Percentiles rank a stretch among this genome's conserved stretches.
Conservation (phyloP, 2,797 vertebrate species). For the Apodemus agrarius region DNA sequence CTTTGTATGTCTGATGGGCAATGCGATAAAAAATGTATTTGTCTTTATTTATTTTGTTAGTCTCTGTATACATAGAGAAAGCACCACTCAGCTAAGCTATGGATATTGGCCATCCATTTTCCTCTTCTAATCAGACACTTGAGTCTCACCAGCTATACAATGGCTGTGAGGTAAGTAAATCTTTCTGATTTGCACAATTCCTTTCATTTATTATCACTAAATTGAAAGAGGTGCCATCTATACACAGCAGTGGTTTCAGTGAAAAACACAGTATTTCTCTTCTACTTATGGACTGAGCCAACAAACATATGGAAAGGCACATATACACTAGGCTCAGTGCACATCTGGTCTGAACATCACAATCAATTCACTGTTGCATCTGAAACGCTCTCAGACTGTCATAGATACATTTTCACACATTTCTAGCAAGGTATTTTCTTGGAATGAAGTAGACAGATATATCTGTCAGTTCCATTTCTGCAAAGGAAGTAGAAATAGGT, state of each 20-base stretch:
- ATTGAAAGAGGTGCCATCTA: slow-evolving; percentile 66
- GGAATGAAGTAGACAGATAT: slow-evolving; percentile 87
- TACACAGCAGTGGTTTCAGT: slow-evolving; percentile 79
- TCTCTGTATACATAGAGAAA: slow-evolving; percentile 47
- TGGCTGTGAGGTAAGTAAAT: slow-evolving; percentile 50
- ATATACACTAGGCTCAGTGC: slow-evolving; percentile 86
- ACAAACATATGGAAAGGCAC: slow-evolving; percentile 81
- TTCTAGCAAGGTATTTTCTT: slow-evolving; percentile 88
- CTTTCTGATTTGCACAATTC: slow-evolving; percentile 65
- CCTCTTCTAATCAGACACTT: slow-evolving; percentile 50
- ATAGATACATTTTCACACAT: slow-evolving; percentile 88
- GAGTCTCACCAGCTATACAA: slow-evolving; percentile 65
- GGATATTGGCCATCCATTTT: slow-evolving; percentile 31
- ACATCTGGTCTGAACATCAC: slow-evolving; percentile 88
- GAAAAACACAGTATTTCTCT: slow-evolving; percentile 82
- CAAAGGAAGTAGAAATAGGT: slow-evolving; percentile 87
- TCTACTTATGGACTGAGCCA: slow-evolving; percentile 79
- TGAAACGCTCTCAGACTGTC: slow-evolving; percentile 87
- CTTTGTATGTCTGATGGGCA: no score
- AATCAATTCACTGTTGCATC: slow-evolving; percentile 86
- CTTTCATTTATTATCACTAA: slow-evolving; percentile 74
- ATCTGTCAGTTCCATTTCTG: slow-evolving; percentile 87
- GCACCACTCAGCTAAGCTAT: background rate
- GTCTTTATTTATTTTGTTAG: background rate
- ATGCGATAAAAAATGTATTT: background rate